These are phyloP conservation scores for Araneus ventricosus DNA, from an alignment of 1,140 invertebrate genomes.

Conservation along the genomic window DNA sequence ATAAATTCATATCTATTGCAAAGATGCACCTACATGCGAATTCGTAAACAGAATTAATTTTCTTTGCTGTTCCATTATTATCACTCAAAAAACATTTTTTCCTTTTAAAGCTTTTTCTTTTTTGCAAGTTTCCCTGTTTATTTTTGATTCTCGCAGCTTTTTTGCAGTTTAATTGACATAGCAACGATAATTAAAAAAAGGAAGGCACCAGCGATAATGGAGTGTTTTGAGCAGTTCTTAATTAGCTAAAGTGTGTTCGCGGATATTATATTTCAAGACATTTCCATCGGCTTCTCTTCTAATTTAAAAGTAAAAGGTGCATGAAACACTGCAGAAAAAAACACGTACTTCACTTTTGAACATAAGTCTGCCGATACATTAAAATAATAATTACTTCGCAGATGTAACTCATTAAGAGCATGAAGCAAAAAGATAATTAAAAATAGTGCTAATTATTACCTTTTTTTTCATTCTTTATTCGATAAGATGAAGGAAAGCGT, in stretches of 20 bases:
- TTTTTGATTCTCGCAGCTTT: neutral
- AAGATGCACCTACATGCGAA: neutral
- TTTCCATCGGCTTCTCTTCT: neutral
- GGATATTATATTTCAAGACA: neutral
- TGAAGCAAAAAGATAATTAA: too few relatives aligned
- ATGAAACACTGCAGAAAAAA: neutral
- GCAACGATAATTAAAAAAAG: slow-evolving; percentile 1
- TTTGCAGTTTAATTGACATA: neutral
- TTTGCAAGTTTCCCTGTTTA: neutral
- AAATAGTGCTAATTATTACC: too few relatives aligned
- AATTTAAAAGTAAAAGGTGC: neutral
- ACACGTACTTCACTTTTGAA: neutral
- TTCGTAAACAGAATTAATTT: neutral
- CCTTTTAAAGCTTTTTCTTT: neutral
- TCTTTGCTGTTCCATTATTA: neutral
- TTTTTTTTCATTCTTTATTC: too few relatives aligned
- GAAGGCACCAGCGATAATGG: neutral
- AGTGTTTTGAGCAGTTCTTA: neutral
- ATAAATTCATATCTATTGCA: neutral
- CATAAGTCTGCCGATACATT: neutral
- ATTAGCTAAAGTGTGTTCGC: neutral
- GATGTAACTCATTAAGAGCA: neutral
- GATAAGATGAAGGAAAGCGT: too few relatives aligned
- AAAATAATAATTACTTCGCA: neutral
- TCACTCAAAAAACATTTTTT: neutral